Evolutionary conservation across 2,888 invertebrate species (phyloP).

Genomic region (Lissocephala sabroskyi): DNA sequence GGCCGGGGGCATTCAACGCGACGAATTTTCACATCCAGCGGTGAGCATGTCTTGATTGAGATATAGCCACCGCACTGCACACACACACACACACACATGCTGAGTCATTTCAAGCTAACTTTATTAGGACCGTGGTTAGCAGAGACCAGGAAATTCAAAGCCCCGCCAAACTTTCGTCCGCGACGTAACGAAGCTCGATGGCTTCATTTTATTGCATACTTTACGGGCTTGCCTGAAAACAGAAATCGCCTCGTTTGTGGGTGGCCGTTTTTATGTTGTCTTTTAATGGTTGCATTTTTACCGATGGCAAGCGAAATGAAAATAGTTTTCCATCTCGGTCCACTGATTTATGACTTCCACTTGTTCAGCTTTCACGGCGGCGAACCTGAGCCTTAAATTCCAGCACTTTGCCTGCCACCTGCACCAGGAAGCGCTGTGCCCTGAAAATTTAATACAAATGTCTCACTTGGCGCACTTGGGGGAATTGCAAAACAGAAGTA

Average conservation of each 20-base stretch:
- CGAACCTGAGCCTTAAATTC: background rate
- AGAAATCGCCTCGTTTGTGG: too few species aligned
- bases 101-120: conserved; percentile 35
- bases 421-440: conserved; percentile 1
- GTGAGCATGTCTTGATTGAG: too few species aligned
- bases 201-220: too few species aligned
- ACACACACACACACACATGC: conserved; percentile 17
- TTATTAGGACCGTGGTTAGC: conserved; percentile 43
- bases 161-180: too few species aligned
- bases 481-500: background rate
- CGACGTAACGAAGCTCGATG: too few species aligned
- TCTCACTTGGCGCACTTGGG: conserved; percentile 25
- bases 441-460: conserved; percentile 35
- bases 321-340: too few species aligned
- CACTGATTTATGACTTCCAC: conserved; percentile 32
- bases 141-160: too few species aligned
- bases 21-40: too few species aligned
- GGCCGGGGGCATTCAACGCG: conserved; percentile 14
- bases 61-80: background rate
- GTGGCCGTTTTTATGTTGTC: conserved; percentile 35
- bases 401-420: too few species aligned
- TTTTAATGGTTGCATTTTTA: conserved; percentile 43
- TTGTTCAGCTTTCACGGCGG: conserved; percentile 22
- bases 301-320: conserved; percentile 22
- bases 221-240: too few species aligned